Percentiles rank a stretch among this genome's conserved stretches.
Conservation (phyloP, 2,888 invertebrate genomes). For the Strigamia crassipes region DNA sequence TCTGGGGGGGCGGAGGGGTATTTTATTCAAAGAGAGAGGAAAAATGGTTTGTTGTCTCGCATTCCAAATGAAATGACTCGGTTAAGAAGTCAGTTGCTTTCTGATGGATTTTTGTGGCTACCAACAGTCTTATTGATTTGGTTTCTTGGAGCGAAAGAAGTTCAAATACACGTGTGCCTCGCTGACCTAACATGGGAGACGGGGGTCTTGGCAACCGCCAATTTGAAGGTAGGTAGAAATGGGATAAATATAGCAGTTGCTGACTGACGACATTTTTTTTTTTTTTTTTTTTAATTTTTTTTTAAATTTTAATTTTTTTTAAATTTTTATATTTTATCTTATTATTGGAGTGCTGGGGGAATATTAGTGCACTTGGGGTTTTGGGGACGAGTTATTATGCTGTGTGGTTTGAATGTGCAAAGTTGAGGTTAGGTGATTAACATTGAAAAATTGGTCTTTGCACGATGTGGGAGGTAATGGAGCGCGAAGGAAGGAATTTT, state of each 20-base stretch:
- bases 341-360: too few species aligned
- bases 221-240: not conserved
- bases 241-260: not conserved
- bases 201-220: slow-evolving; percentile 31
- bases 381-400: not conserved
- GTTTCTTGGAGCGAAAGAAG: slow-evolving; percentile 29
- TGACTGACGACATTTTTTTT: not conserved
- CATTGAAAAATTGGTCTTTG: not conserved
- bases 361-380: not conserved
- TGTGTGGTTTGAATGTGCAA: not conserved
- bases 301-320: too few species aligned
- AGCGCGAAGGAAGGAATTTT: not conserved
- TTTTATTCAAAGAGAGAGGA: not conserved
- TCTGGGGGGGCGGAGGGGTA: not conserved
- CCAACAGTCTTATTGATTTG: slow-evolving; percentile 28
- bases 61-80: slow-evolving; percentile 26
- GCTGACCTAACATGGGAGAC: not conserved
- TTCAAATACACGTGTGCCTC: slow-evolving; percentile 28
- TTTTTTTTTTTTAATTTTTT: too few species aligned
- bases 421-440: not conserved
- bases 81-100: not conserved
- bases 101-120: not conserved
- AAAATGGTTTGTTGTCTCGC: slow-evolving; percentile 29
- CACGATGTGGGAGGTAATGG: not conserved
- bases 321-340: too few species aligned